Evolutionary conservation across 2,797 vertebrate species (phyloP).

Genomic region (Eurystomus glaucurus): DNA sequence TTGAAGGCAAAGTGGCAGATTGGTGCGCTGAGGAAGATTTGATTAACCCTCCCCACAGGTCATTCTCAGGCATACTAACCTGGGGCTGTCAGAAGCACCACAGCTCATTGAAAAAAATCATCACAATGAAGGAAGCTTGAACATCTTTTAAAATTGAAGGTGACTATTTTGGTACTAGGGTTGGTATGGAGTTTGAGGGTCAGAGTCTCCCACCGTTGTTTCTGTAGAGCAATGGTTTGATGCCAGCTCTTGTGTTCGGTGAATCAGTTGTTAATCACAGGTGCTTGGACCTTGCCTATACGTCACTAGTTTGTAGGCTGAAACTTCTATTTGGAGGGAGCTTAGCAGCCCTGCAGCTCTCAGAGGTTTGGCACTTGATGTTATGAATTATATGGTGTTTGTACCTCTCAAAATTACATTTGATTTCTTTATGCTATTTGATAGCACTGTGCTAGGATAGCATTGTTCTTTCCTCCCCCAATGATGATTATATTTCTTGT

Average conservation of each 20-base stretch:
- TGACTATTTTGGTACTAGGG: not conserved
- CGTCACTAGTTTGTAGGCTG: not conserved
- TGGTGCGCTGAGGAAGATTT: too few relatives aligned
- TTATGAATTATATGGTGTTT: not conserved
- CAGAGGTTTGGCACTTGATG: not conserved
- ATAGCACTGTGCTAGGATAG: not conserved
- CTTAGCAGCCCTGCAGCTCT: not conserved
- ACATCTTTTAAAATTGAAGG: not conserved
- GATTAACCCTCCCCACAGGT: not conserved
- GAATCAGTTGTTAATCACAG: not conserved
- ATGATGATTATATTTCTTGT: not conserved
- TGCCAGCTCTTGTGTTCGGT: not conserved
- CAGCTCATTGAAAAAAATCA: not conserved
- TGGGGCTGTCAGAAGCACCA: not conserved
- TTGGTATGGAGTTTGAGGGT: not conserved
- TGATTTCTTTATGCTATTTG: not conserved
- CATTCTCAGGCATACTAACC: not conserved
- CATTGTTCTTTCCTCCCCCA: not conserved
- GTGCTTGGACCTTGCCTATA: not conserved
- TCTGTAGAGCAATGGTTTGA: not conserved
- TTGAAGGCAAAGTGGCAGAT: not conserved
- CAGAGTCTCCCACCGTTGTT: accelerated
- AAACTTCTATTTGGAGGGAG: not conserved
- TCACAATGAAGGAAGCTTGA: not conserved
- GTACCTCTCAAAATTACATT: not conserved